phyloP scores from a whole-genome alignment of 2,113 vertebrate genomes.

The Romanogobio albipinnatus region DNA sequence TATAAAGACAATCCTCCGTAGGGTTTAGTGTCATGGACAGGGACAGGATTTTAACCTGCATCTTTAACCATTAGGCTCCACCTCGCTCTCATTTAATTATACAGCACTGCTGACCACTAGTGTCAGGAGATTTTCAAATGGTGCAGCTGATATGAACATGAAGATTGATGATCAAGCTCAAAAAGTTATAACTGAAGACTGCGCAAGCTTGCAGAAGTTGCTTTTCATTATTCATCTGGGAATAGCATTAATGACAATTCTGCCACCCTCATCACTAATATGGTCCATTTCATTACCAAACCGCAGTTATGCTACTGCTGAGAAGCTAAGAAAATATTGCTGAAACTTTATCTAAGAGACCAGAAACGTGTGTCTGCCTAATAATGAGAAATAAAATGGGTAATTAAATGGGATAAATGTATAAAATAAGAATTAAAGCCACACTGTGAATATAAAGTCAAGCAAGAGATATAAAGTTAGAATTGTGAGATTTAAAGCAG shows the following conservation, averaged over 20 bases:
- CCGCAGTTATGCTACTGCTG: not conserved
- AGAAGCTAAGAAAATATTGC: not conserved
- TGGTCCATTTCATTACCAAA: constrained; percentile 28
- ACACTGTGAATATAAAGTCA: not conserved
- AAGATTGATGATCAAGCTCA: constrained; percentile 49
- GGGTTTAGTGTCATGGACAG: constrained; percentile 11
- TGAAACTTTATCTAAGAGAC: not conserved
- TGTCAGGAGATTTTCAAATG: constrained; percentile 32
- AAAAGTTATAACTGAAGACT: constrained; percentile 31
- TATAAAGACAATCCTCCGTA: not conserved
- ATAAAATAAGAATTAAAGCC: not conserved
- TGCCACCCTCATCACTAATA: not conserved
- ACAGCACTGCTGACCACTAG: constrained; percentile 15
- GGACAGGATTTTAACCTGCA: constrained; percentile 54
- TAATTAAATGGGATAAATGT: not conserved
- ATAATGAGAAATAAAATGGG: not conserved
- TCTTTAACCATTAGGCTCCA: not conserved
- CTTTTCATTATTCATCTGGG: constrained; percentile 10
- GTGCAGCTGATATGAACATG: constrained; percentile 10
- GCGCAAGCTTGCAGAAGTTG: constrained; percentile 8
- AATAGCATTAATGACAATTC: constrained; percentile 20
- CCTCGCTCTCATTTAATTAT: not conserved
- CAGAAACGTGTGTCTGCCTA: not conserved
- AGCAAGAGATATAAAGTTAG: not conserved
- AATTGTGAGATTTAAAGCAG: not conserved